A percentile compares a stretch with the other conserved stretches of the same genome.
phyloP scores from a whole-genome alignment of 53 echinoderm and acorn worm genomes.

The Echinarachnius parma region DNA sequence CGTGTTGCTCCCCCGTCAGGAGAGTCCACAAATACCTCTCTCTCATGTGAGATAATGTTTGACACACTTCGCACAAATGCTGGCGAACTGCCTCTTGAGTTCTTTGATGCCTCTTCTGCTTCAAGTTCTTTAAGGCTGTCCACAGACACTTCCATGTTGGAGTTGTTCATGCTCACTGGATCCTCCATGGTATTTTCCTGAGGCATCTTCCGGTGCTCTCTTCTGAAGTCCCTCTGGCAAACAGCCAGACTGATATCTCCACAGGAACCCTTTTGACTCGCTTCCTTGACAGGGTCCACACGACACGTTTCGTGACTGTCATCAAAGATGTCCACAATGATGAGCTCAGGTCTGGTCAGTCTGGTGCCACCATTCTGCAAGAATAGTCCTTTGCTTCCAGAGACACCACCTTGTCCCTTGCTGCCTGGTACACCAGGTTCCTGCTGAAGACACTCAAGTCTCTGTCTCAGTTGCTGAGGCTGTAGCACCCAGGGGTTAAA shows the following conservation, averaged over 20 bases:
- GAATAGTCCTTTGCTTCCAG: conserved; percentile 2
- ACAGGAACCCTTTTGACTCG: too few relatives aligned
- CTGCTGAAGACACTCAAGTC: conserved; percentile 63
- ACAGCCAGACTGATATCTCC: too few relatives aligned
- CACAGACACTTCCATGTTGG: conserved; percentile 35
- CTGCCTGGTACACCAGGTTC: conserved; percentile 38
- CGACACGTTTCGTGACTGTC: conserved; percentile 33
- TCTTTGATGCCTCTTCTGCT: conserved; percentile 8
- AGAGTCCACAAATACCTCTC: conserved; percentile 37
- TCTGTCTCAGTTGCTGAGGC: conserved; percentile 71
- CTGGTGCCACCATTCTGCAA: not conserved
- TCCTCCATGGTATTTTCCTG: conserved; percentile 29
- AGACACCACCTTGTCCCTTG: not conserved
- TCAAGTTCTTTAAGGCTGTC: conserved; percentile 14
- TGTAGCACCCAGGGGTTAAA: conserved; percentile 76
- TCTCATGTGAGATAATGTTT: not conserved
- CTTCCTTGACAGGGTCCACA: not conserved
- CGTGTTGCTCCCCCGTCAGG: not conserved
- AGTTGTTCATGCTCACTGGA: conserved; percentile 2
- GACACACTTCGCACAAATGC: conserved; percentile 38
- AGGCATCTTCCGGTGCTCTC: conserved; percentile 35
- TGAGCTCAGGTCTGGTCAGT: conserved; percentile 11
- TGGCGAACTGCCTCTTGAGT: conserved; percentile 3
- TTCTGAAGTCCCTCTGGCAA: not conserved
- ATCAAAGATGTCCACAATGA: conserved; percentile 40